Evolutionary conservation across 2,888 invertebrate genomes (phyloP).

Genomic region (Lymantria dispar): DNA sequence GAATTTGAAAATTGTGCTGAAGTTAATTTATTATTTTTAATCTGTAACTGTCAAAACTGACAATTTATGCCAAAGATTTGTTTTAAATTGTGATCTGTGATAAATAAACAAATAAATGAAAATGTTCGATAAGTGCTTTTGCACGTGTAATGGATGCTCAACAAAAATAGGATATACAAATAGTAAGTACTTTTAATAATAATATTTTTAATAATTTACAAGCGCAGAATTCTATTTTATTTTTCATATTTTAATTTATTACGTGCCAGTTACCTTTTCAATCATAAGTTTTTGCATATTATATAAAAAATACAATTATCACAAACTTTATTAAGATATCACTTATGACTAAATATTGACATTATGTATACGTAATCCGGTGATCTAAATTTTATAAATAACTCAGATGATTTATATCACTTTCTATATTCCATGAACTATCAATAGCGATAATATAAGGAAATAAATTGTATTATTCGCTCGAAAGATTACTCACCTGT

Average conservation of each 20-base stretch:
- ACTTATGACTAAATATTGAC: conserved; percentile 9
- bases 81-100: conserved; percentile 57
- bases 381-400: conserved; percentile 27
- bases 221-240: too few species aligned
- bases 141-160: conserved; percentile 56
- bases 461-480: conserved; percentile 12
- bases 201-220: background rate
- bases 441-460: conserved; percentile 26
- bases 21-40: conserved; percentile 31
- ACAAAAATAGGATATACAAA: conserved; percentile 43
- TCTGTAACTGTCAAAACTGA: conserved; percentile 21
- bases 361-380: conserved; percentile 15
- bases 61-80: conserved; percentile 49
- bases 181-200: conserved; percentile 45
- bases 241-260: too few species aligned
- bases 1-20: conserved; percentile 44
- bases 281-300: too few species aligned
- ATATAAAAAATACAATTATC: too few species aligned
- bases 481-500: conserved; percentile 23
- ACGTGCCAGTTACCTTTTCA: too few species aligned
- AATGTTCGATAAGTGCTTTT: conserved; percentile 53
- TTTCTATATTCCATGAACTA: conserved; percentile 25
- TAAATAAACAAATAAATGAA: conserved; percentile 48
- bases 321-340: background rate
- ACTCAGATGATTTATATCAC: conserved; percentile 14